Base-by-base conservation (phyloP, 2,113 vertebrate species). In the Pyrgilauda ruficollis region DNA sequence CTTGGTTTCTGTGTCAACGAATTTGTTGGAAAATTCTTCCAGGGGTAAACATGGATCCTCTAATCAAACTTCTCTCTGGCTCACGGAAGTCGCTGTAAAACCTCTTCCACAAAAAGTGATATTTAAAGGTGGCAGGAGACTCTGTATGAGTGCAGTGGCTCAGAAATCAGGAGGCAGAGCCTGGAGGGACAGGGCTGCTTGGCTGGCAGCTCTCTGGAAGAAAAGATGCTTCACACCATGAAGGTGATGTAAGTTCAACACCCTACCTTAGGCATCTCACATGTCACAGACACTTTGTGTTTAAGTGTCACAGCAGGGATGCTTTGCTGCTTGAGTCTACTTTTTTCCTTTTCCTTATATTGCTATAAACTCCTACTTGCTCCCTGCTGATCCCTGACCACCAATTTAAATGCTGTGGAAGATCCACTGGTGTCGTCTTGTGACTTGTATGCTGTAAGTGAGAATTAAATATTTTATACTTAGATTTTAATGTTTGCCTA, bases 71-170 rank as follows among this genome's bases (percentile, higher is more conserved):
- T 15, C 33, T 10, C 33, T 58, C 33, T n/a, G 56, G 33, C 56
- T 58, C 56, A 35, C 33, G 23, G 56, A 15, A 7, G 22, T 15
- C 6, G 1, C 55, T 58, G 33, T 23, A 23, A n/a, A 58, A n/a
- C 33, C 13, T 58, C 33, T 15, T 35, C 56, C 14, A 35, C 21
- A n/a, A 58, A 7, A 58, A 62, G 7, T 33, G 94, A 13, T 1
- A 0, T 30, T 35, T 64, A 22, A 64, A 72, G 33, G 30, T 15
- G 30, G 21, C 5, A 13, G 27, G 11, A n/a, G 66, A 8, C 33
- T 64, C 31, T 4, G 7, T 4, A 12, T 0, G 2, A 16, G 26
- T 2, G 2, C n/a, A 46, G 6, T 12, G 28, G 20, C 53, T 59
- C 44, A 58, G 83, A 44, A 56, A 66, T 13, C 23, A 8, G 58